Conservation (phyloP, 2,113 vertebrate genomes). For the Catharus bicknelli region DNA sequence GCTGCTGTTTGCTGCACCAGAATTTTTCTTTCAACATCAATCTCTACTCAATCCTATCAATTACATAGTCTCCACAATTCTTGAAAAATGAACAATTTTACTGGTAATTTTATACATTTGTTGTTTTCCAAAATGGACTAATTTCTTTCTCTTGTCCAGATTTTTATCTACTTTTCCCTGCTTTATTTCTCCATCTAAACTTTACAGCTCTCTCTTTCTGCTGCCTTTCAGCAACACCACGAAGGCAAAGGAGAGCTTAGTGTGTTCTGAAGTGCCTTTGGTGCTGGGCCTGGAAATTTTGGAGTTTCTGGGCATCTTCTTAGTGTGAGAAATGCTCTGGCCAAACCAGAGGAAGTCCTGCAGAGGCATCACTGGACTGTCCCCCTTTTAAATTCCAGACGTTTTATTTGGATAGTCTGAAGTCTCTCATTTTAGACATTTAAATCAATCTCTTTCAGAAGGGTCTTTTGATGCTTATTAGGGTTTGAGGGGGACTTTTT, state of each 20-base stretch:
- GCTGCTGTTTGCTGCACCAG: neutral
- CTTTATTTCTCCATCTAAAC: neutral
- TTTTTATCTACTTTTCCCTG: neutral
- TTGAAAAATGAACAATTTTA: neutral
- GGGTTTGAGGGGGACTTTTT: neutral
- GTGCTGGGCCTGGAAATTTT: neutral
- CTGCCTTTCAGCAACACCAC: neutral
- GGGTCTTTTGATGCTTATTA: neutral
- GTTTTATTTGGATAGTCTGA: neutral
- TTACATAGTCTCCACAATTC: neutral
- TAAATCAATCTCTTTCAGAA: neutral
- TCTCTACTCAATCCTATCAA: neutral
- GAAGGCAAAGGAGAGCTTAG: neutral
- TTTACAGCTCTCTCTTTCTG: neutral
- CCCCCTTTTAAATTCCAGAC: rapidly evolving
- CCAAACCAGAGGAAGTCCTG: neutral
- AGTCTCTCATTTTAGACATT: neutral
- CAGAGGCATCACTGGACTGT: rapidly evolving
- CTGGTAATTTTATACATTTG: neutral
- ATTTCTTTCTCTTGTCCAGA: neutral
- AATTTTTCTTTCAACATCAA: neutral
- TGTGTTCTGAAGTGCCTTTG: neutral
- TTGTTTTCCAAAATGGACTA: neutral
- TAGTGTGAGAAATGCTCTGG: neutral
- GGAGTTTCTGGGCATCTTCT: neutral